These are phyloP conservation scores for Sciurus niger DNA, from an alignment of 2,113 vertebrate genomes.

Conservation along the genomic window DNA sequence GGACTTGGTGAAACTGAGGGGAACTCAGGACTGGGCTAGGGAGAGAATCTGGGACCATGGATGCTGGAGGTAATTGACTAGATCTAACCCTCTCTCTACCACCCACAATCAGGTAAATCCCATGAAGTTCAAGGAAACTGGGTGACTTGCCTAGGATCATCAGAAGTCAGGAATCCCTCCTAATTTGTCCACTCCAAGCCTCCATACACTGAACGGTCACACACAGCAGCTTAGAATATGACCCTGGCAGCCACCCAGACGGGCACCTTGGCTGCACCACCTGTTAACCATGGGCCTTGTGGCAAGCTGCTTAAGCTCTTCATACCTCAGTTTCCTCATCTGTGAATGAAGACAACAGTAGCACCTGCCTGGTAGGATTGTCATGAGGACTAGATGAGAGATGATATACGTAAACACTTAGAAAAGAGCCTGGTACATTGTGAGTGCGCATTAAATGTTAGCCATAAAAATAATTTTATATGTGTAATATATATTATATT, in stretches of 20 bases:
- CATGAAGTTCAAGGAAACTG: neutral
- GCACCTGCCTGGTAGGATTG: neutral
- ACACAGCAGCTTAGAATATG: neutral
- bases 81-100: neutral
- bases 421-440: conserved; percentile 41
- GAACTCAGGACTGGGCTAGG: neutral
- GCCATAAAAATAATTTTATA: conserved; percentile 70
- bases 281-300: neutral
- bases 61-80: neutral
- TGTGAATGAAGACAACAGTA: conserved; percentile 12
- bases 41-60: neutral
- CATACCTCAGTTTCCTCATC: conserved; percentile 59
- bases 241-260: neutral
- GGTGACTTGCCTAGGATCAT: neutral
- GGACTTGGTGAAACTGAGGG: too few relatives aligned
- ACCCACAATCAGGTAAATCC: neutral
- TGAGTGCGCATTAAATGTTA: conserved; percentile 68
- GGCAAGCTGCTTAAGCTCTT: neutral
- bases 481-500: conserved; percentile 51
- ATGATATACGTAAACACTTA: conserved; percentile 5
- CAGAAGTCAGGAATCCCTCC: neutral
- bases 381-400: conserved; percentile 6
- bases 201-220: neutral
- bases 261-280: neutral
- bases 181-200: neutral